Percentiles rank a stretch among this genome's conserved stretches.
phyloP scores from a whole-genome alignment of 2,888 invertebrate species.

The Galerucella calmariensis region DNA sequence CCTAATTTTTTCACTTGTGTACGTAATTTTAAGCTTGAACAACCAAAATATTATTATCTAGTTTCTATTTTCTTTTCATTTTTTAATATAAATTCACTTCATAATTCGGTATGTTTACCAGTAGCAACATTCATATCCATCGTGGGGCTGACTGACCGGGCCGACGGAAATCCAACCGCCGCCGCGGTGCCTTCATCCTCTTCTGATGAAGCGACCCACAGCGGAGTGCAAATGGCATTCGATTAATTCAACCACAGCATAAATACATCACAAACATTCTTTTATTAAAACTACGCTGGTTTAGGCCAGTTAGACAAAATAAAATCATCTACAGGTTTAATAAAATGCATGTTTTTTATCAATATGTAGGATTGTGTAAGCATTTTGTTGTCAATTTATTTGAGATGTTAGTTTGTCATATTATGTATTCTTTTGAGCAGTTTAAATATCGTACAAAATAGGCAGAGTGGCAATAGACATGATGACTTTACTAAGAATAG shows the following conservation, averaged over 20 bases:
- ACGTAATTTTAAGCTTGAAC: too few relatives aligned
- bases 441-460: too few relatives aligned
- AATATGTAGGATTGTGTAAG: too few relatives aligned
- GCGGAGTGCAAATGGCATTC: slow-evolving; percentile 60
- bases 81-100: neutral
- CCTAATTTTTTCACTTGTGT: too few relatives aligned
- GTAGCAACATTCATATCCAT: neutral
- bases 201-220: slow-evolving; percentile 61
- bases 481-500: too few relatives aligned
- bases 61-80: too few relatives aligned
- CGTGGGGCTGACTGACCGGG: slow-evolving; percentile 3
- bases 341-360: neutral
- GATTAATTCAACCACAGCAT: slow-evolving; percentile 58
- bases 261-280: slow-evolving; percentile 51
- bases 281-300: slow-evolving; percentile 39
- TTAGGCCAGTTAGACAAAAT: neutral
- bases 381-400: too few relatives aligned
- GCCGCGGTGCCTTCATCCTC: slow-evolving; percentile 21
- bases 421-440: too few relatives aligned
- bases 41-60: too few relatives aligned
- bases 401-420: too few relatives aligned
- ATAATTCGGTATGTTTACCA: neutral
- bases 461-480: too few relatives aligned
- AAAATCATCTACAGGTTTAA: neutral
- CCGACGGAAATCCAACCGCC: slow-evolving; percentile 19